These are phyloP conservation scores for Nylanderia fulva DNA, from an alignment of 1,140 invertebrate genomes.

Conservation along the genomic window DNA sequence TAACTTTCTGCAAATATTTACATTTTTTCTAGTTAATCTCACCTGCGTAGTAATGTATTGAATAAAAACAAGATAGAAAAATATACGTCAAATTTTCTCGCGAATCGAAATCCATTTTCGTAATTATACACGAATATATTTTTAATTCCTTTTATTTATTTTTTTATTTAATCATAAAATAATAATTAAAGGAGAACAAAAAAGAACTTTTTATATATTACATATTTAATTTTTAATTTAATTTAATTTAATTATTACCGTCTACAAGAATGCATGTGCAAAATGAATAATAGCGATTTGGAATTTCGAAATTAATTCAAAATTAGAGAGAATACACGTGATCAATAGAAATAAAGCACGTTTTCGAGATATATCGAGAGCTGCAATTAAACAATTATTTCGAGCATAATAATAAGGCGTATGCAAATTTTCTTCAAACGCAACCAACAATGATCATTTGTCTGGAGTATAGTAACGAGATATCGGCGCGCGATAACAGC, in stretches of 20 bases:
- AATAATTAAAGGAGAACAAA: neutral
- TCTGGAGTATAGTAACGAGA: constrained; percentile 9
- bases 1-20: constrained; percentile 1
- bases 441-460: neutral
- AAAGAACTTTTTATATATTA: too few relatives aligned
- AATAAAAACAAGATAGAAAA: neutral
- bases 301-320: neutral
- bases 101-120: neutral
- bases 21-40: neutral
- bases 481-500: neutral
- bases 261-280: neutral
- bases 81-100: neutral
- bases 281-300: neutral
- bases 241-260: too few relatives aligned
- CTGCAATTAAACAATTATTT: neutral
- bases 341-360: neutral
- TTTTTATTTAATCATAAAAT: neutral
- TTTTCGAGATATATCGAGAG: neutral
- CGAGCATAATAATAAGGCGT: neutral
- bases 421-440: neutral
- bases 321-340: too few relatives aligned
- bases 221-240: too few relatives aligned
- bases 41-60: neutral
- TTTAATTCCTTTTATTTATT: too few relatives aligned
- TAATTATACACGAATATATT: too few relatives aligned